These are phyloP conservation scores for Ophioderma brevispina DNA, from an alignment of 35 echinoderm and acorn worm species.

Conservation along the genomic window DNA sequence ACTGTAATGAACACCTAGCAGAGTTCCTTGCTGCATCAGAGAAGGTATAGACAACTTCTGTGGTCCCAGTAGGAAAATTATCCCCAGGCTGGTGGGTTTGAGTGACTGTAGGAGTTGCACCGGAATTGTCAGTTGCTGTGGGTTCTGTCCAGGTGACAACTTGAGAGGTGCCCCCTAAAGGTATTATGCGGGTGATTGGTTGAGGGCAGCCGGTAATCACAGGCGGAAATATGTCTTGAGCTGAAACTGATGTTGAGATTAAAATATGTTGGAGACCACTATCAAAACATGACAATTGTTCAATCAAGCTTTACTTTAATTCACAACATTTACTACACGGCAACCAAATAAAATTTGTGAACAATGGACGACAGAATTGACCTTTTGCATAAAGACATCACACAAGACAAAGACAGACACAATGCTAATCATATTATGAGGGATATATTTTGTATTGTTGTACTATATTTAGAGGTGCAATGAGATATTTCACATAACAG, in stretches of 20 bases:
- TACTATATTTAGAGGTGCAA: too few relatives aligned
- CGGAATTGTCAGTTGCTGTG: conserved; percentile 55
- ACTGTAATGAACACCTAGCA: conserved; percentile 41
- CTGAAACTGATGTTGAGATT: neutral
- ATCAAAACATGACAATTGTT: too few relatives aligned
- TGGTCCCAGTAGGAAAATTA: conserved; percentile 49
- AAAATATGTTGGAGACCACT: too few relatives aligned
- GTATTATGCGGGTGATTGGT: neutral
- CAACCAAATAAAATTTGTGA: too few relatives aligned
- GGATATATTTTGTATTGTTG: too few relatives aligned
- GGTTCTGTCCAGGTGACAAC: conserved; percentile 44
- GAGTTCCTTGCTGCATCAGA: conserved; percentile 52
- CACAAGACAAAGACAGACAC: too few relatives aligned
- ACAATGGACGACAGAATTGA: too few relatives aligned
- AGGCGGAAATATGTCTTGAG: conserved; percentile 18
- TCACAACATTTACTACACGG: too few relatives aligned
- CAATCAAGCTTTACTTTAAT: too few relatives aligned
- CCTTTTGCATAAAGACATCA: too few relatives aligned
- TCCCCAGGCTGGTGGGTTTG: neutral
- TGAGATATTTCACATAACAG: too few relatives aligned
- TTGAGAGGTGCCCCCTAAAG: conserved; percentile 2
- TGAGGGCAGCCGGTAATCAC: conserved; percentile 38
- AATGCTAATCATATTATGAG: too few relatives aligned
- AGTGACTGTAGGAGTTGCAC: neutral
- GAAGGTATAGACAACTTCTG: conserved; percentile 61